Conservation (phyloP, 1,140 invertebrate species). For the Doryteuthis pealeii region DNA sequence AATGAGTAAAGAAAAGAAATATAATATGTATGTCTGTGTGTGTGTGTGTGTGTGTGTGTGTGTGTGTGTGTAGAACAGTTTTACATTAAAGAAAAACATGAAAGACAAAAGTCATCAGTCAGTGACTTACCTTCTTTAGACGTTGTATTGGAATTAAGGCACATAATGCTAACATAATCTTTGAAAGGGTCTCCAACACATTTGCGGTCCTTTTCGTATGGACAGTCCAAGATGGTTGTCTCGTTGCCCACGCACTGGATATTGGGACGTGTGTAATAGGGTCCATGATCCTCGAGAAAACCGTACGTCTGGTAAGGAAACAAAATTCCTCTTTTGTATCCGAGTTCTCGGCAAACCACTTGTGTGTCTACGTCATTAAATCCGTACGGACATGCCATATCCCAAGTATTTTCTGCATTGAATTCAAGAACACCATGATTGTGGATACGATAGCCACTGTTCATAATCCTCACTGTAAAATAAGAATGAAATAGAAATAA, state of each 20-base stretch:
- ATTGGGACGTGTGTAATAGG: constrained; percentile 68
- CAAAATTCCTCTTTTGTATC: constrained; percentile 47
- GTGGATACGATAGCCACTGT: constrained; percentile 1
- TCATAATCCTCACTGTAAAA: constrained; percentile 13
- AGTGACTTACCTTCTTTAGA: not conserved
- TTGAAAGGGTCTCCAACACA: constrained; percentile 22
- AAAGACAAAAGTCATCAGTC: no score
- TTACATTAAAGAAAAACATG: no score
- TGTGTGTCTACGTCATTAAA: constrained; percentile 70
- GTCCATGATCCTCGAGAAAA: constrained; percentile 46
- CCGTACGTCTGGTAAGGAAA: constrained; percentile 50
- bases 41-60: no score
- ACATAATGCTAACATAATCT: constrained; percentile 33
- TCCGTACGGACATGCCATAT: constrained; percentile 74
- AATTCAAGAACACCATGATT: constrained; percentile 22
- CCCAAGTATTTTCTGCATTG: constrained; percentile 62
- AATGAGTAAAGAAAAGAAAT: no score
- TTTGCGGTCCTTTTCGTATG: constrained; percentile 29
- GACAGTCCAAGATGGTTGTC: constrained; percentile 69
- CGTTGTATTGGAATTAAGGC: constrained; percentile 22
- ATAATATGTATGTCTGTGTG: no score
- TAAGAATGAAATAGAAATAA: not conserved
- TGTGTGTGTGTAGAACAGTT: no score
- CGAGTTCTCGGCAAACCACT: constrained; percentile 72
- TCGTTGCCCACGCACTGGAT: constrained; percentile 73